Percentiles rank a stretch among this genome's conserved stretches.
phyloP scores from a whole-genome alignment of 2,113 vertebrate species.

The Ictidomys tridecemlineatus region DNA sequence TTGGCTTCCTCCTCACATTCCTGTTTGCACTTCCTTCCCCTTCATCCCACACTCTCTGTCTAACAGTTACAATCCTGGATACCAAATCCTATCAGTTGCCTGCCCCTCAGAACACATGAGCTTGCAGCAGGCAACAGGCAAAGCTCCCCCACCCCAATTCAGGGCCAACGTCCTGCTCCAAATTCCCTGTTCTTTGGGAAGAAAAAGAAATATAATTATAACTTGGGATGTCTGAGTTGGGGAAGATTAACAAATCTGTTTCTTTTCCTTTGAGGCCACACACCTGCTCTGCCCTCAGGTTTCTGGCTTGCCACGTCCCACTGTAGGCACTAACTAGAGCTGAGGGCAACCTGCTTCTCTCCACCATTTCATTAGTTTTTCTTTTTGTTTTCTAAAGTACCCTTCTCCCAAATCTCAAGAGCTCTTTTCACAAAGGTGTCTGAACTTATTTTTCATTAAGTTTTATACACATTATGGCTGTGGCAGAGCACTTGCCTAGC shows the following conservation, averaged over 20 bases:
- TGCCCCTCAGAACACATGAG: neutral
- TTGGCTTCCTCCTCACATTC: neutral
- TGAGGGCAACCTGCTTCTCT: neutral
- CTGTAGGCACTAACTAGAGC: neutral
- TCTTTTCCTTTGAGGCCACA: conserved; percentile 29
- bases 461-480: neutral
- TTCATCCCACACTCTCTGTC: neutral
- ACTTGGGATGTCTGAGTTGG: neutral
- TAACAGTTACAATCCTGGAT: neutral
- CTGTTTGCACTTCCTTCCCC: neutral
- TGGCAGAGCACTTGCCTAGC: no score
- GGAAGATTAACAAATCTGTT: conserved; percentile 26
- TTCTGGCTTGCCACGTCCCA: neutral
- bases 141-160: neutral
- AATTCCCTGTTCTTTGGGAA: neutral
- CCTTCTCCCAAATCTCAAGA: neutral
- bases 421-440: conserved; percentile 11
- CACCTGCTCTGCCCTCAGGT: neutral
- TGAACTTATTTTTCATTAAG: conserved; percentile 33
- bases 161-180: neutral
- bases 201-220: neutral
- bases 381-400: neutral
- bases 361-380: neutral
- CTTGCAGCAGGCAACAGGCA: neutral
- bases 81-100: neutral